Conservation (phyloP, 1,140 invertebrate genomes). For the Drosophila lacertosa region DNA sequence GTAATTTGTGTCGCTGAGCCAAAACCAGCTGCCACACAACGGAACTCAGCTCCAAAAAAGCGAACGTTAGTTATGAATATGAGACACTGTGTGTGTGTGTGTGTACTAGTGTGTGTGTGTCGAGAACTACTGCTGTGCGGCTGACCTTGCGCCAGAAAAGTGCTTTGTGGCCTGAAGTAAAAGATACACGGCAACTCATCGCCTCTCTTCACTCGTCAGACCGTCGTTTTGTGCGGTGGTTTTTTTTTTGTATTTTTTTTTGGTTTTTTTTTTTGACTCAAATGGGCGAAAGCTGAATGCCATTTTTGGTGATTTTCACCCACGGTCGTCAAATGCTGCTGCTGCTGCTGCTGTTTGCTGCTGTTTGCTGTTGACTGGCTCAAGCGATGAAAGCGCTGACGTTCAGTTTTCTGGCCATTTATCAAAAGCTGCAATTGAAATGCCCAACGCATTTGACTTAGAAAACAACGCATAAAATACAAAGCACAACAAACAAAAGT, state of each 20-base stretch:
- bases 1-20: conserved; percentile 68
- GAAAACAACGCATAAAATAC: conserved; percentile 54
- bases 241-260: conserved; percentile 23
- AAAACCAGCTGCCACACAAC: conserved; percentile 24
- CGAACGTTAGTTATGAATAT: conserved; percentile 51
- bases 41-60: conserved; percentile 41
- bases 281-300: conserved; percentile 79
- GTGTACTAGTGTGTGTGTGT: conserved; percentile 10
- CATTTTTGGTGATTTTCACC: conserved; percentile 75
- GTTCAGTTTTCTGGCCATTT: conserved; percentile 65
- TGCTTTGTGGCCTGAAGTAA: conserved; percentile 38
- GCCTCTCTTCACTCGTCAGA: background rate
- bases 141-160: conserved; percentile 71
- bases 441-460: conserved; percentile 70
- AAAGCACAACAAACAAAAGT: conserved; percentile 21
- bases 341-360: too few relatives aligned
- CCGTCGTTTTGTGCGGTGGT: background rate
- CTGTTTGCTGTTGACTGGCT: too few relatives aligned
- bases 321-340: conserved; percentile 63
- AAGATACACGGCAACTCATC: conserved; percentile 21
- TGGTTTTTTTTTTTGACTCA: conserved; percentile 41
- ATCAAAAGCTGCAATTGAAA: conserved; percentile 78
- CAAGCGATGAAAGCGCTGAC: conserved; percentile 62
- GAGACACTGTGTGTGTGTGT: conserved; percentile 6
- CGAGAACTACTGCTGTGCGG: conserved; percentile 42